Evolutionary conservation across 2,797 vertebrate species (phyloP).

Genomic region (Nannoperca obscura): DNA sequence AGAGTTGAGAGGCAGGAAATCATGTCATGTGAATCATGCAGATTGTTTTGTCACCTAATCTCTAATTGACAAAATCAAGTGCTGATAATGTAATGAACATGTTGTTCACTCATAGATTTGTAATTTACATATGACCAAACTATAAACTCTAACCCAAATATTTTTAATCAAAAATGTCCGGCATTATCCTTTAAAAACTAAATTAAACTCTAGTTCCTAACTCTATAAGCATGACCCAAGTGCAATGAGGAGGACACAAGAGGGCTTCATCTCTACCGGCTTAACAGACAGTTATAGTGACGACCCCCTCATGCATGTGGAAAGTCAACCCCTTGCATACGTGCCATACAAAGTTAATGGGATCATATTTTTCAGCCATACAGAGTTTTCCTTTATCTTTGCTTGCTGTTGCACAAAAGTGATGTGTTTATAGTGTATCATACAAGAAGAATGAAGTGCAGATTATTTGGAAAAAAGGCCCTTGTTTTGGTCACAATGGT

Average conservation of each 20-base stretch:
- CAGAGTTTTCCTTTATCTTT: slow-evolving; percentile 2
- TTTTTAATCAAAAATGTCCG: not conserved
- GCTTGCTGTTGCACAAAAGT: not conserved
- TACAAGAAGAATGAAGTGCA: not conserved
- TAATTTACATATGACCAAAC: not conserved
- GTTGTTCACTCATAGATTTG: not conserved
- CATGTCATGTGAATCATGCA: not conserved
- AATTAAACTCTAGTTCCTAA: not conserved
- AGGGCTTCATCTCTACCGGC: not conserved
- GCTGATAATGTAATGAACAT: not conserved
- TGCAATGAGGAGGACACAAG: not conserved
- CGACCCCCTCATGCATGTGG: not conserved
- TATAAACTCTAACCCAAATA: not conserved
- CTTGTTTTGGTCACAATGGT: slow-evolving; percentile 27
- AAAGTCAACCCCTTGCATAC: slow-evolving; percentile 19
- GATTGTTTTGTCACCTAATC: not conserved
- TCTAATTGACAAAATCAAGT: not conserved
- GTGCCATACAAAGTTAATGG: slow-evolving; percentile 11
- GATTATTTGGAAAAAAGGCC: not conserved
- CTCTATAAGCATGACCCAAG: not conserved
- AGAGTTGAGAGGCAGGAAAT: not conserved
- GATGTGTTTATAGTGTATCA: not conserved
- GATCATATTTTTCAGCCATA: slow-evolving; percentile 17
- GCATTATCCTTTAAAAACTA: not conserved
- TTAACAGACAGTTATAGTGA: slow-evolving; percentile 10